Conservation (phyloP, 2,888 invertebrate genomes). For the Flexamia atlantica region DNA sequence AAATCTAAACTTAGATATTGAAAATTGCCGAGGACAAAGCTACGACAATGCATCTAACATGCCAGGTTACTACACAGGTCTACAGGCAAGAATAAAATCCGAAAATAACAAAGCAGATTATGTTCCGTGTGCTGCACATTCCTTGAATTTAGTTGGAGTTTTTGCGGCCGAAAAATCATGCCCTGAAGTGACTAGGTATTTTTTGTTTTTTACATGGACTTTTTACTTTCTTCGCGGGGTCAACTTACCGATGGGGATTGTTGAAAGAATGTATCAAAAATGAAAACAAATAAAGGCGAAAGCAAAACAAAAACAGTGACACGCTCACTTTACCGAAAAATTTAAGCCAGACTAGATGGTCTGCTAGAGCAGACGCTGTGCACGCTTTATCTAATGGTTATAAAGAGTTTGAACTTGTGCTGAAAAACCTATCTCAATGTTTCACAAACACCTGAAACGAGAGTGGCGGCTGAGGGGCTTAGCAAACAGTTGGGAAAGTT, state of each 20-base stretch:
- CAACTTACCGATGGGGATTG: slow-evolving; percentile 53
- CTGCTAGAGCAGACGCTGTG: slow-evolving; percentile 48
- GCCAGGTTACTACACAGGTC: slow-evolving; percentile 54
- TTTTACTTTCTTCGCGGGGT: slow-evolving; percentile 46
- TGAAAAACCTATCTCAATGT: slow-evolving; percentile 17
- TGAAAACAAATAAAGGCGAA: slow-evolving; percentile 31
- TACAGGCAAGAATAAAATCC: slow-evolving; percentile 31
- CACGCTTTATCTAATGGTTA: background rate
- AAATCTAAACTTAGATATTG: slow-evolving; percentile 63
- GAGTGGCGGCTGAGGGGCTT: slow-evolving; percentile 34
- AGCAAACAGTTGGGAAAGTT: slow-evolving; percentile 15
- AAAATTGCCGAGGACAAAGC: slow-evolving; percentile 70
- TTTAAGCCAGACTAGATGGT: slow-evolving; percentile 56
- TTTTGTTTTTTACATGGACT: slow-evolving; percentile 55
- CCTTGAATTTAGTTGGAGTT: slow-evolving; percentile 43
- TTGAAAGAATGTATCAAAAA: slow-evolving; percentile 36
- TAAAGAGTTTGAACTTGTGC: slow-evolving; percentile 1
- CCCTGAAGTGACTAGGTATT: slow-evolving; percentile 43
- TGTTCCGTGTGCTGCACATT: slow-evolving; percentile 60
- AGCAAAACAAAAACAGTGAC: background rate
- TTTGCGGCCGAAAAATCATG: slow-evolving; percentile 52
- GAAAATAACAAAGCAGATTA: slow-evolving; percentile 50
- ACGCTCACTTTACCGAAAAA: slow-evolving; percentile 36
- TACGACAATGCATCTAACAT: slow-evolving; percentile 70
- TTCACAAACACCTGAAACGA: slow-evolving; percentile 48